A percentile compares a stretch with the other conserved stretches of the same genome.
Evolutionary conservation across 1,140 invertebrate genomes (phyloP).

Genomic region (Tetramorium parvispinum): DNA sequence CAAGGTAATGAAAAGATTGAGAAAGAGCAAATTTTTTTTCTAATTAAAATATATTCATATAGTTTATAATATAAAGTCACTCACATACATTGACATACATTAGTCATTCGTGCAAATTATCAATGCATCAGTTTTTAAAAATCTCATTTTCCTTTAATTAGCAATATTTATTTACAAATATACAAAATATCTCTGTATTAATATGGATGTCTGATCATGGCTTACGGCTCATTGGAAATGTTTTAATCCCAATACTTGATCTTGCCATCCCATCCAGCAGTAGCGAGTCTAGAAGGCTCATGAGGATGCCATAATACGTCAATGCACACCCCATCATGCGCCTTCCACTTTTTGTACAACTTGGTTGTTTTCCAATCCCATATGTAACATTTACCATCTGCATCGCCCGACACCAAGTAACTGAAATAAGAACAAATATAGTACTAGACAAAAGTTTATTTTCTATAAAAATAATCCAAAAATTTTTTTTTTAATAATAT

Average conservation of each 20-base stretch:
- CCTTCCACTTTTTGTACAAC: constrained; percentile 99
- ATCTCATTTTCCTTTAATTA: background rate
- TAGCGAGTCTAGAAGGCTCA: constrained; percentile 98
- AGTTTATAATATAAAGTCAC: background rate
- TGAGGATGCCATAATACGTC: constrained; percentile 99
- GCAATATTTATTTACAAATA: constrained; percentile 35
- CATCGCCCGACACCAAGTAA: constrained; percentile 99
- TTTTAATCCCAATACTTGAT: constrained; percentile 99
- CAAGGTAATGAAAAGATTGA: background rate
- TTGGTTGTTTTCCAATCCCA: constrained; percentile 99
- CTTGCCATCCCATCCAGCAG: constrained; percentile 98
- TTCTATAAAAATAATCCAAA: constrained; percentile 6
- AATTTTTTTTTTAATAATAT: background rate
- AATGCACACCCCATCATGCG: constrained; percentile 99
- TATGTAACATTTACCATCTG: constrained; percentile 99
- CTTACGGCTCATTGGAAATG: background rate
- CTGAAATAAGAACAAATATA: constrained; percentile 86
- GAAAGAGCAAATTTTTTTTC: background rate
- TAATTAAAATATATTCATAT: constrained; percentile 5
- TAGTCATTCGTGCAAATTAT: background rate
- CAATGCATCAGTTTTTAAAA: background rate
- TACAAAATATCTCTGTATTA: background rate
- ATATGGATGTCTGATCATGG: background rate
- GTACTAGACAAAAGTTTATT: background rate
- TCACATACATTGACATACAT: background rate